These are phyloP conservation scores for Heliconius congener DNA, from an alignment of 1,140 invertebrate species.

Conservation along the genomic window DNA sequence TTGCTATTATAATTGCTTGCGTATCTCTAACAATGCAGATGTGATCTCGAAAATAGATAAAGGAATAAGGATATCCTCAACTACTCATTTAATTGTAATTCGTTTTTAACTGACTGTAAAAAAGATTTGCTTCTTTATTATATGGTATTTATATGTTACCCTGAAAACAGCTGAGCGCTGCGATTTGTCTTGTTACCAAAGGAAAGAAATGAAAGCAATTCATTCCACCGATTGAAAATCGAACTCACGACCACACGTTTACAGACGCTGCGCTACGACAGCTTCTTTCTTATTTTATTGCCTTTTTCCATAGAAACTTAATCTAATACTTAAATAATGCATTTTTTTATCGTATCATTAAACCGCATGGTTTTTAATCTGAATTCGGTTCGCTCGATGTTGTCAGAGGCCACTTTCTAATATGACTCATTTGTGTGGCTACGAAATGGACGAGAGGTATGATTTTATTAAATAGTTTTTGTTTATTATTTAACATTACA, in stretches of 20 bases:
- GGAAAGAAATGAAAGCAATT: no score
- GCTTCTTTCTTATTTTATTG: no score
- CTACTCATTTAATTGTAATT: background rate
- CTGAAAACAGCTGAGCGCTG: no score
- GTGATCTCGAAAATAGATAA: slow-evolving; percentile 6
- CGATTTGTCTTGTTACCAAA: no score
- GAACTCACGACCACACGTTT: no score
- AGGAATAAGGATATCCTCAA: slow-evolving; percentile 4
- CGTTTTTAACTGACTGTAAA: background rate
- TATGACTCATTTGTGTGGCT: slow-evolving; percentile 29
- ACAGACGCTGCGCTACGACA: no score
- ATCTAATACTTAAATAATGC: background rate
- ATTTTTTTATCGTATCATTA: background rate
- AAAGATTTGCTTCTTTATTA: background rate
- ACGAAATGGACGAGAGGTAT: background rate
- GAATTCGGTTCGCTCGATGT: slow-evolving; percentile 31
- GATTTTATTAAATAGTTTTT: no score
- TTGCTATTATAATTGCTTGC: background rate
- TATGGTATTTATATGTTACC: background rate
- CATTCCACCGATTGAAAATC: no score
- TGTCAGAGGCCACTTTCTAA: slow-evolving; percentile 39
- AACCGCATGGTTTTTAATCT: slow-evolving; percentile 24
- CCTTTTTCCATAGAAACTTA: no score
- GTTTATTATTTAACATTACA: no score
- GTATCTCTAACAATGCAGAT: slow-evolving; percentile 10